Evolutionary conservation across 2,797 vertebrate genomes (phyloP).

Genomic region (Linurgus olivaceus): DNA sequence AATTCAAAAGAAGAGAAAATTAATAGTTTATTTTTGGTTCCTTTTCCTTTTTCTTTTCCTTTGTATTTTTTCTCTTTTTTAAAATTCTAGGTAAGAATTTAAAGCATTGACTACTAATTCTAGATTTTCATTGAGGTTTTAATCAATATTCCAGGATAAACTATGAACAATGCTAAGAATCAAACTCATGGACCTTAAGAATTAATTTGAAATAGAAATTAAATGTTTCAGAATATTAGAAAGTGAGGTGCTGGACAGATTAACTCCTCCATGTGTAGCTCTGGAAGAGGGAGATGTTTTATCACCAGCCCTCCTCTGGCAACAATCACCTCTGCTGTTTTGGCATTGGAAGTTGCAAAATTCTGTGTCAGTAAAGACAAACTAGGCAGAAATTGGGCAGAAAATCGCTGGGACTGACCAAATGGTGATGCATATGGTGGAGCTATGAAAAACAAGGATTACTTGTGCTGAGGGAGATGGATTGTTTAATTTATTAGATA

Average conservation of each 20-base stretch:
- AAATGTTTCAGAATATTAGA: not conserved
- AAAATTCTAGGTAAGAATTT: not conserved
- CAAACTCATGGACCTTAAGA: not conserved
- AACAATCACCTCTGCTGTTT: not conserved
- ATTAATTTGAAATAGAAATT: not conserved
- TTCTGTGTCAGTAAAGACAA: not conserved
- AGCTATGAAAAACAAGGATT: not conserved
- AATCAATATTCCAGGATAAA: not conserved
- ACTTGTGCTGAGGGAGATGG: not conserved
- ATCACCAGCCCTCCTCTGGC: not conserved
- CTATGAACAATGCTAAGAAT: not conserved
- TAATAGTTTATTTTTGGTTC: accelerated
- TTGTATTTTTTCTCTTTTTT: accelerated
- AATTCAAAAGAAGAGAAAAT: not conserved
- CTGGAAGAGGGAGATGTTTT: not conserved
- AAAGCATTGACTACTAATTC: not conserved
- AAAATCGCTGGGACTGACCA: not conserved
- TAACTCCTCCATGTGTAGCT: not conserved
- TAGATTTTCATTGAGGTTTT: not conserved
- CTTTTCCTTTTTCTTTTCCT: not conserved
- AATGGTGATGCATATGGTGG: not conserved
- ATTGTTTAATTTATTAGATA: not conserved
- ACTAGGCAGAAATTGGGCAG: not conserved
- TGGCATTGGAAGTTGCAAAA: not conserved
- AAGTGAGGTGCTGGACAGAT: not conserved